Percentiles rank a stretch among this genome's conserved stretches.
These are phyloP conservation scores for Aptenodytes forsteri DNA, from an alignment of 2,113 vertebrate species.

Conservation along the genomic window DNA sequence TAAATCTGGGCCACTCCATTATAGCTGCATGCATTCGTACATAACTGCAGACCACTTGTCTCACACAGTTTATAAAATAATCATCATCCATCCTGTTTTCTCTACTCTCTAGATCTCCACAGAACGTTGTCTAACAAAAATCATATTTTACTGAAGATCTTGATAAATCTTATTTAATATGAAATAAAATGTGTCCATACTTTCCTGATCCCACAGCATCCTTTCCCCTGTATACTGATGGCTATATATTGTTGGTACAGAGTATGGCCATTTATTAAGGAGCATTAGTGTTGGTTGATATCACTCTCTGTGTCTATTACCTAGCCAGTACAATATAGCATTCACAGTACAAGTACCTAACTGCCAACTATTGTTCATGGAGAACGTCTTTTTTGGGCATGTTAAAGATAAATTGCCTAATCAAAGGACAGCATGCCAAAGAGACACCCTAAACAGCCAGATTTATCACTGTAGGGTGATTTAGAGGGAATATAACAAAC, in stretches of 20 bases:
- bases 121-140: neutral
- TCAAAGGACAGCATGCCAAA: constrained; percentile 26
- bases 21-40: neutral
- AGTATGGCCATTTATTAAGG: neutral
- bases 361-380: neutral
- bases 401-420: constrained; percentile 13
- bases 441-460: neutral
- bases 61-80: neutral
- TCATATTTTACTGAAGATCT: neutral
- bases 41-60: neutral
- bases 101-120: neutral
- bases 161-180: neutral
- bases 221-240: neutral
- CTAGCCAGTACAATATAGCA: neutral
- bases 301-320: neutral
- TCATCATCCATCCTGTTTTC: neutral
- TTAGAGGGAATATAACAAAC: neutral
- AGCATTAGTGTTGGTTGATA: neutral
- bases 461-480: constrained; percentile 14
- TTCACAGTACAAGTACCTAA: neutral
- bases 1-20: neutral
- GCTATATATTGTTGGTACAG: neutral
- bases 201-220: neutral
- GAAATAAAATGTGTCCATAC: neutral
- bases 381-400: neutral